Evolutionary conservation across 2,888 invertebrate genomes (phyloP).

Genomic region (Nudaria mundana): DNA sequence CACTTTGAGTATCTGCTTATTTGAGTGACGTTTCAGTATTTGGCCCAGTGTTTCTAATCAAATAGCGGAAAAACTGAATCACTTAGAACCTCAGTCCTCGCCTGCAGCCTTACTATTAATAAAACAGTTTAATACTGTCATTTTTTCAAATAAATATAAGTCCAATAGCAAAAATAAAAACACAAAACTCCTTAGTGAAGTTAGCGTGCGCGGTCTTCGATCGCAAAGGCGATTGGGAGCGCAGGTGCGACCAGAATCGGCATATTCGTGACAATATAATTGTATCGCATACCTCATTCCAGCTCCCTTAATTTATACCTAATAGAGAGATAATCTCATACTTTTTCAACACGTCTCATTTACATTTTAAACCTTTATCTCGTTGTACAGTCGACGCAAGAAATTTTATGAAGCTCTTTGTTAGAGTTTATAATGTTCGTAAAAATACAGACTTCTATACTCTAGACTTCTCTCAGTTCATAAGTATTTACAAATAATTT

Average conservation of each 20-base stretch:
- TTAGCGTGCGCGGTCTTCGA: conserved; percentile 55
- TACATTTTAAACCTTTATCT: conserved; percentile 73
- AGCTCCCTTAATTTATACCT: conserved; percentile 75
- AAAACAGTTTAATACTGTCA: too few relatives aligned
- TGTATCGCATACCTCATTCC: conserved; percentile 73
- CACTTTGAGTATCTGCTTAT: too few relatives aligned
- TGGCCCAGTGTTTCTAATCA: too few relatives aligned
- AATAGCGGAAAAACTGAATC: too few relatives aligned
- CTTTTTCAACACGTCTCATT: conserved; percentile 74
- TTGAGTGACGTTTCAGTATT: too few relatives aligned
- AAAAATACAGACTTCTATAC: too few relatives aligned
- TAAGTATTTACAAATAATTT: too few relatives aligned
- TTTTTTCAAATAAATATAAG: not conserved
- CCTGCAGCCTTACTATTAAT: too few relatives aligned
- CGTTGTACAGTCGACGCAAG: conserved; percentile 27
- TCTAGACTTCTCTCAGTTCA: too few relatives aligned
- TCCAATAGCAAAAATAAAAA: conserved; percentile 6
- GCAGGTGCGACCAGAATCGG: conserved; percentile 42
- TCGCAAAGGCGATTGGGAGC: conserved; percentile 35
- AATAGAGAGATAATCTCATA: conserved; percentile 76
- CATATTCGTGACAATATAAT: conserved; percentile 78
- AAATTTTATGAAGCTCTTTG: conserved; percentile 20
- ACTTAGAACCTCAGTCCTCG: too few relatives aligned
- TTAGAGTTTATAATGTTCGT: too few relatives aligned
- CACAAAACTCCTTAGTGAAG: conserved; percentile 24